These are phyloP conservation scores for Ctenopoma multispine DNA, from an alignment of 2,797 vertebrate genomes.

Conservation along the genomic window DNA sequence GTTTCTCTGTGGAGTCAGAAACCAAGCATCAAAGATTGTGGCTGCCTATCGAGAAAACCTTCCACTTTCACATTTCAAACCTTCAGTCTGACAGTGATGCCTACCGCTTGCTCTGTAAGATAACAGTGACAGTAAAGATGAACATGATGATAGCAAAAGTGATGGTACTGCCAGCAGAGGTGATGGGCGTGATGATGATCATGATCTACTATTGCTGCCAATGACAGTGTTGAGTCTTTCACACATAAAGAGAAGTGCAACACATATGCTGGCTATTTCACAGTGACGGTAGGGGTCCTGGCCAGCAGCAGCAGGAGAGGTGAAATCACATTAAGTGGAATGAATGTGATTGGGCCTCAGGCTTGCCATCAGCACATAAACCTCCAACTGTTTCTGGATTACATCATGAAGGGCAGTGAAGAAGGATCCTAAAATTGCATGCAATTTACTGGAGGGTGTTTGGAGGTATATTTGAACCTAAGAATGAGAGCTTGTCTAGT, in stretches of 20 bases:
- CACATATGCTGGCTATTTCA: constrained; percentile 57
- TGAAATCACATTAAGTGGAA: constrained; percentile 81
- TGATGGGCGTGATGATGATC: constrained; percentile 66
- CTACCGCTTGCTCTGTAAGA: constrained; percentile 43
- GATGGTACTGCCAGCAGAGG: constrained; percentile 43
- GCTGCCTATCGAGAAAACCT: constrained; percentile 34
- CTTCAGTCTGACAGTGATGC: constrained; percentile 40
- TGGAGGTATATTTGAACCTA: constrained; percentile 37
- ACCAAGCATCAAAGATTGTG: constrained; percentile 15
- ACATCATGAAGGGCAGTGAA: constrained; percentile 73
- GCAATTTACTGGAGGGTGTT: constrained; percentile 66
- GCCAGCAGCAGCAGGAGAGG: constrained; percentile 56
- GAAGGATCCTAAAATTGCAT: constrained; percentile 68
- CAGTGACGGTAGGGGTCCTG: constrained; percentile 65
- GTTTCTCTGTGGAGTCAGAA: constrained; percentile 30
- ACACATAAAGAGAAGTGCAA: constrained; percentile 45
- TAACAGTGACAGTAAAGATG: constrained; percentile 60
- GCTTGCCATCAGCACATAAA: constrained; percentile 65
- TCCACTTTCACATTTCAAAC: constrained; percentile 52
- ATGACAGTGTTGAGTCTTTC: constrained; percentile 50
- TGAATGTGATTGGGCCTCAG: constrained; percentile 74
- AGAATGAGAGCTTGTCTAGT: constrained; percentile 20
- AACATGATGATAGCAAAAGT: constrained; percentile 58
- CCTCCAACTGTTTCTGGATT: constrained; percentile 74
- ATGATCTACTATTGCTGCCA: constrained; percentile 49